Percentiles rank a stretch among this genome's conserved stretches.
Evolutionary conservation across 2,888 invertebrate genomes (phyloP).

Genomic region (Melanargia galathea): DNA sequence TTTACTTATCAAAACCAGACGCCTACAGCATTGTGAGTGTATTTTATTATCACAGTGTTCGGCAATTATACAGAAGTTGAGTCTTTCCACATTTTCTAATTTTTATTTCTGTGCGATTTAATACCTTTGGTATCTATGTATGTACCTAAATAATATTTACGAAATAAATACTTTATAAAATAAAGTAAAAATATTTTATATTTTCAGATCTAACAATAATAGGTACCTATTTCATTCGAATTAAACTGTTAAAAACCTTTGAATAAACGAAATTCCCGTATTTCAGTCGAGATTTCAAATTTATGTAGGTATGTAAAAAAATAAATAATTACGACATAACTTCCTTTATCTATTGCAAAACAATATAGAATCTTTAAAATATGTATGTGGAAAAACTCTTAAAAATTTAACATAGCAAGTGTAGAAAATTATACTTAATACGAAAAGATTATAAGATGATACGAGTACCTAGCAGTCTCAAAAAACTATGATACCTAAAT

Average conservation of each 20-base stretch:
- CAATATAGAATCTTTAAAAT: not conserved
- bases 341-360: not conserved
- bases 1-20: conserved; percentile 48
- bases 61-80: conserved; percentile 43
- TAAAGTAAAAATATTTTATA: not conserved
- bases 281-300: too few relatives aligned
- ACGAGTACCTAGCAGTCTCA: conserved; percentile 27
- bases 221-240: not conserved
- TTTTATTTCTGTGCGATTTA: not conserved
- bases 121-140: not conserved
- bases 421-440: conserved; percentile 31
- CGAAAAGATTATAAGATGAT: conserved; percentile 41
- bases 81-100: conserved; percentile 21
- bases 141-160: not conserved
- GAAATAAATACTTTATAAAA: not conserved
- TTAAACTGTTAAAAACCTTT: not conserved
- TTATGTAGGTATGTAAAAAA: too few relatives aligned
- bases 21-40: conserved; percentile 58
- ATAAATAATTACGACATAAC: not conserved
- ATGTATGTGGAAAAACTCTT: conserved; percentile 16
- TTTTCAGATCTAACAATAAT: not conserved
- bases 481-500: conserved; percentile 17
- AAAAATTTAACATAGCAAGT: conserved; percentile 26
- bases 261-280: too few relatives aligned
- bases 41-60: conserved; percentile 51